Conservation (phyloP, 2,888 invertebrate genomes). For the Tuberolachnus salignus region DNA sequence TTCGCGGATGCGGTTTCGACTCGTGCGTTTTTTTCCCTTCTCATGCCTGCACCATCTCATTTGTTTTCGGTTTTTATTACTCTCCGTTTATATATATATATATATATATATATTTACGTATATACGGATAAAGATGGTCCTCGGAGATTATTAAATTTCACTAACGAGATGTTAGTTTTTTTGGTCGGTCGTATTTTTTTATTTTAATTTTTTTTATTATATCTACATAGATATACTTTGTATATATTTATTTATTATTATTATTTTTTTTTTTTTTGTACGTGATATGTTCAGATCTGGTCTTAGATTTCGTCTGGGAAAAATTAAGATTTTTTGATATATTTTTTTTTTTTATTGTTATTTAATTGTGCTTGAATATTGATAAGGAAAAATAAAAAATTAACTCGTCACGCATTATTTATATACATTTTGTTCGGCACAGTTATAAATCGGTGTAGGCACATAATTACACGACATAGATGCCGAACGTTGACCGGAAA, state of each 20-base stretch:
- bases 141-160: slow-evolving; percentile 47
- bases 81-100: neutral
- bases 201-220: slow-evolving; percentile 14
- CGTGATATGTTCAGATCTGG: slow-evolving; percentile 2
- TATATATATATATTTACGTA: neutral
- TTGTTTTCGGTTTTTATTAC: slow-evolving; percentile 52
- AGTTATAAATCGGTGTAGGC: too few relatives aligned
- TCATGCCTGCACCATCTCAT: neutral
- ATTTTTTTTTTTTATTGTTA: neutral
- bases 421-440: neutral
- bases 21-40: neutral
- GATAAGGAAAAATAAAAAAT: too few relatives aligned
- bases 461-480: too few relatives aligned
- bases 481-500: too few relatives aligned
- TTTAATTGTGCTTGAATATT: neutral
- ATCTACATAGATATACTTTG: neutral
- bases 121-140: slow-evolving; percentile 17
- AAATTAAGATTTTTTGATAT: neutral
- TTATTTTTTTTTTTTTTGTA: neutral
- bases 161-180: slow-evolving; percentile 44
- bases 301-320: neutral
- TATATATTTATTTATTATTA: too few relatives aligned
- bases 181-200: slow-evolving; percentile 7
- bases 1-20: slow-evolving; percentile 8
- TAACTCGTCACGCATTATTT: neutral